Conservation (phyloP, 2,797 vertebrate species). For the Anas bahamensis region DNA sequence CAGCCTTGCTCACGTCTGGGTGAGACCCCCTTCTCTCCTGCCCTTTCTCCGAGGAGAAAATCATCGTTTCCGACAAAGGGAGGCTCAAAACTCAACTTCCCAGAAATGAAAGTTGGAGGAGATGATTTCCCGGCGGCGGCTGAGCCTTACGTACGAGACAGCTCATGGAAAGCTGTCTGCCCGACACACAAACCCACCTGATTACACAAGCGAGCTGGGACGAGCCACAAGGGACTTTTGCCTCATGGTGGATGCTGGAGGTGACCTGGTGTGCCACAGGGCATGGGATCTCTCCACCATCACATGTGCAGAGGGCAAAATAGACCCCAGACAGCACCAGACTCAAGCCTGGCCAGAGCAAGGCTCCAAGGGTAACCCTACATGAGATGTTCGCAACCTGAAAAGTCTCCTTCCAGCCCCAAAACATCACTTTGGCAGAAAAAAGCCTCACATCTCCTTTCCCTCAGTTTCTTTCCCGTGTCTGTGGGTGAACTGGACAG, state of each 20-base stretch:
- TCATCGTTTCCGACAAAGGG: no score
- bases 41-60: no score
- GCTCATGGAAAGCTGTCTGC: no score
- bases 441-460: neutral
- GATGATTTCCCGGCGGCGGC: no score
- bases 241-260: rapidly evolving
- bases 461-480: neutral
- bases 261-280: rapidly evolving
- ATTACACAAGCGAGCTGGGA: neutral
- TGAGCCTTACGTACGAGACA: no score
- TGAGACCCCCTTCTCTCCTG: no score
- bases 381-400: neutral
- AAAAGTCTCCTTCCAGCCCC: neutral
- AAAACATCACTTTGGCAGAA: neutral
- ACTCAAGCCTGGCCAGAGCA: rapidly evolving
- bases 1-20: no score
- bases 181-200: neutral
- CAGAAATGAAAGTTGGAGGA: no score
- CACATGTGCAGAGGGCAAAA: rapidly evolving
- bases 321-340: no score
- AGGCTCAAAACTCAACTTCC: no score
- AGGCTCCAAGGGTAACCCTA: neutral
- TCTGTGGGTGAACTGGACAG: neutral
- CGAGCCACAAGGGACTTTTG: neutral
- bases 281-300: neutral